phyloP scores from a whole-genome alignment of 1,140 invertebrate genomes.

The Mya arenaria region DNA sequence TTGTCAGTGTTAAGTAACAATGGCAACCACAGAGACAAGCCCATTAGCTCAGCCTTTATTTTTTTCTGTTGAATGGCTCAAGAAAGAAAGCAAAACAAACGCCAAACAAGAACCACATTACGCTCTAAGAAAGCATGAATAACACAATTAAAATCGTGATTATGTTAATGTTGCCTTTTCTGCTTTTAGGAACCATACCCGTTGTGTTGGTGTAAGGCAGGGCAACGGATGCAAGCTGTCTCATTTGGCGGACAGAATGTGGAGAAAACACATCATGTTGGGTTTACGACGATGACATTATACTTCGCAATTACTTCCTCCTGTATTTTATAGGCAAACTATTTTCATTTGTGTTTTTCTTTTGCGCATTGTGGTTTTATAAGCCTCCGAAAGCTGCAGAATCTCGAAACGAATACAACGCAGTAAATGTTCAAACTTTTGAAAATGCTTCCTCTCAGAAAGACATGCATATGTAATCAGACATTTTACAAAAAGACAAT shows the following conservation, averaged over 20 bases:
- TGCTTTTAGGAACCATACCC: constrained; percentile 22
- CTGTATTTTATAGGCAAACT: constrained; percentile 3
- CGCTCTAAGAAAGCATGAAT: background rate
- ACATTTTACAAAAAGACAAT: no score
- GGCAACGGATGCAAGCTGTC: constrained; percentile 23
- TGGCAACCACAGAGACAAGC: background rate
- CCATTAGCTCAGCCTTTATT: background rate
- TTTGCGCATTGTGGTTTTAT: constrained; percentile 23
- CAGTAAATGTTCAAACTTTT: no score
- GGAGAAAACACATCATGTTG: constrained; percentile 34
- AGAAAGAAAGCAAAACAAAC: no score
- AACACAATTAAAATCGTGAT: background rate
- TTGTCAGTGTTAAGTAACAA: background rate
- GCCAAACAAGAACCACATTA: background rate
- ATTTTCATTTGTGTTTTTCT: constrained; percentile 16
- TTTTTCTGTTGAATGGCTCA: background rate
- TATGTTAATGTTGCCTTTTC: background rate
- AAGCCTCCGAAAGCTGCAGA: constrained; percentile 30
- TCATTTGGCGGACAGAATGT: constrained; percentile 39
- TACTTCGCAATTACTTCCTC: constrained; percentile 37
- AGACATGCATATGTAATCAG: no score
- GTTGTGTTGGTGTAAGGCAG: constrained; percentile 15
- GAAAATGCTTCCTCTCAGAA: no score
- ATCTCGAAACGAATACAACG: no score
- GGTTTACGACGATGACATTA: constrained; percentile 1